Evolutionary conservation across 1,140 invertebrate species (phyloP).

Genomic region (Portunus trituberculatus): DNA sequence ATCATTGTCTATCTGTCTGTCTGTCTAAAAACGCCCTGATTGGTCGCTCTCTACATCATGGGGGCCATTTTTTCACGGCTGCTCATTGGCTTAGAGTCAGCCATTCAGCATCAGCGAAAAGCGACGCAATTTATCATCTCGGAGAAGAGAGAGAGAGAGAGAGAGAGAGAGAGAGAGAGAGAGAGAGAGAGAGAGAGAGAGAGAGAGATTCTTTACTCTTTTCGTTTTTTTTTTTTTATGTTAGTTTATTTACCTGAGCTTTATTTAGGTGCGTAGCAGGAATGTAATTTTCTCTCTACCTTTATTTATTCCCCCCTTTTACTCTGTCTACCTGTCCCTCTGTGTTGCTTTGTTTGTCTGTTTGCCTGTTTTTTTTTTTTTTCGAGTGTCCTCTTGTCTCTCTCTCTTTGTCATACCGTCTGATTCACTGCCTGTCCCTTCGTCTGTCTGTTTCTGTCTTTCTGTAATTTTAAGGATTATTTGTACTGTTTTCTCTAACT

Average conservation of each 20-base stretch:
- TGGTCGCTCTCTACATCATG: neutral
- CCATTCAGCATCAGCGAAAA: slow-evolving; percentile 10
- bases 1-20: neutral
- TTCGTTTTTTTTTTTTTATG: neutral
- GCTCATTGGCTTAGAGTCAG: slow-evolving; percentile 8
- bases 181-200: slow-evolving; percentile 16
- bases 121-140: neutral
- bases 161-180: neutral
- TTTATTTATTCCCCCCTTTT: neutral
- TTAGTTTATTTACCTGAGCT: too few relatives aligned
- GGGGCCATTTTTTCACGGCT: neutral
- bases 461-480: too few relatives aligned
- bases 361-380: neutral
- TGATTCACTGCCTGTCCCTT: neutral
- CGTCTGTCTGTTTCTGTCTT: too few relatives aligned
- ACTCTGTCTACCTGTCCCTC: neutral
- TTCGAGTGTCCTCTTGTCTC: neutral
- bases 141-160: neutral
- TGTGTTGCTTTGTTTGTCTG: neutral
- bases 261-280: neutral
- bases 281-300: neutral
- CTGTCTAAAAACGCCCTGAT: neutral
- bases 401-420: neutral
- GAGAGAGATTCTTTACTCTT: neutral
- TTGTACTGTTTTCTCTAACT: too few relatives aligned